A percentile compares a stretch with the other conserved stretches of the same genome.
Conservation (phyloP, 2,888 invertebrate genomes). For the Acanthosepion lycidas region DNA sequence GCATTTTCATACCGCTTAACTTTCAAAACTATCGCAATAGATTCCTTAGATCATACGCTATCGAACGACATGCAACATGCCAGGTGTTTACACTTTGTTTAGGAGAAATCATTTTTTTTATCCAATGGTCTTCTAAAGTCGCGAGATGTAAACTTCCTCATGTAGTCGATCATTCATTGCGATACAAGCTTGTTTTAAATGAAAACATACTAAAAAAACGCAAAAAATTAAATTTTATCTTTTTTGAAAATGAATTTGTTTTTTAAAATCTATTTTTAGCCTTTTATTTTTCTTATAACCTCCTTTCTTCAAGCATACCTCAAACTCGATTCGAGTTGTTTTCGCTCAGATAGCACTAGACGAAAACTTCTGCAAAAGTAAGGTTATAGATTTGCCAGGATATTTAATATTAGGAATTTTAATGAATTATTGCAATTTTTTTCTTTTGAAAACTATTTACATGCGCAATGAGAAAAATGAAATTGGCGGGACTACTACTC, state of each 20-base stretch:
- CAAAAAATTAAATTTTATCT: neutral
- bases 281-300: slow-evolving; percentile 46
- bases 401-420: neutral
- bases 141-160: slow-evolving; percentile 42
- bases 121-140: neutral
- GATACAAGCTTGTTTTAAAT: neutral
- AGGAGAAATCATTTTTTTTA: slow-evolving; percentile 43
- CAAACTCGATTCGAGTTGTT: neutral
- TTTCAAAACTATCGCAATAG: slow-evolving; percentile 41
- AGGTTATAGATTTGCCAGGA: neutral
- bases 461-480: slow-evolving; percentile 42
- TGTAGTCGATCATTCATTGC: neutral
- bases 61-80: slow-evolving; percentile 49
- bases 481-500: slow-evolving; percentile 43
- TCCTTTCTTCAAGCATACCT: neutral
- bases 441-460: neutral
- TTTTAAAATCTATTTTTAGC: slow-evolving; percentile 36
- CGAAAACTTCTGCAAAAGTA: neutral
- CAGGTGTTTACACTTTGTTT: slow-evolving; percentile 15
- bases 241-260: slow-evolving; percentile 24
- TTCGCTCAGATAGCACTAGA: neutral
- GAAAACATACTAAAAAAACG: neutral
- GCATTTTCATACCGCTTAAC: slow-evolving; percentile 52
- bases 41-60: slow-evolving; percentile 44
- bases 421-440: slow-evolving; percentile 38